Evolutionary conservation across 2,113 vertebrate species (phyloP), one percentile per base, ranked within the genome.

Genomic region (Narcine bancroftii): DNA sequence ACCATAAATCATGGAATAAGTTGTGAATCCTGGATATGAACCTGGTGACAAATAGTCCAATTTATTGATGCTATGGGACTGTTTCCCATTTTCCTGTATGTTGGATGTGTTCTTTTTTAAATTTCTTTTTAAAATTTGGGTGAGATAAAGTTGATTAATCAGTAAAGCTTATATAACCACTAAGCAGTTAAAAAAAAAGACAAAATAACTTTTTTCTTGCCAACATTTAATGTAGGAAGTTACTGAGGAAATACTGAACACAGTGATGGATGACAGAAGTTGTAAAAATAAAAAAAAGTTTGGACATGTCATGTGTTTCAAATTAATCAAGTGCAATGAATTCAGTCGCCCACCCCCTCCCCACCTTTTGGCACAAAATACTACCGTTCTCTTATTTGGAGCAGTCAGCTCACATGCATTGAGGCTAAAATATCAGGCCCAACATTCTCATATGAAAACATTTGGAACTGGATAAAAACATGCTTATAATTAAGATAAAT

Each of bases 391-490:
- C 89, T 69, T 69, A 71, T 91, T 91, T 91, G 60, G 89, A 91
- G 47, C 79, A 47, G 45, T 83, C 79, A 47, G 47, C 33, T 83
- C 79, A 83, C 63, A 69, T 91, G 89, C 36, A 91, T 69, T 33
- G 63, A 91, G 71, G 60, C 89, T 91, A 91, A 91, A 91, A 91
- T 69, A 91, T 91, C 65, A 69, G 63, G 24, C 42, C 63, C 71
- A 65, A 91, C 89, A 91, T 91, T 42, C 89, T 91, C 89, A 91
- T 45, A 91, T 91, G 89, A 66, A 69, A 91, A 91, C 89, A 91
- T 42, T 91, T 91, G 89, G 89, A 65, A 91, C 42, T 45, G 89
- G 89, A 69, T 47, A 65, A 91, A 91, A 91, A 47, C 63, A 91
- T 91, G 89, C 89, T 69, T 91, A 69, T 91, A 91, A 91, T 91